phyloP scores from a whole-genome alignment of 2,888 invertebrate genomes.

The Deilephila porcellus region DNA sequence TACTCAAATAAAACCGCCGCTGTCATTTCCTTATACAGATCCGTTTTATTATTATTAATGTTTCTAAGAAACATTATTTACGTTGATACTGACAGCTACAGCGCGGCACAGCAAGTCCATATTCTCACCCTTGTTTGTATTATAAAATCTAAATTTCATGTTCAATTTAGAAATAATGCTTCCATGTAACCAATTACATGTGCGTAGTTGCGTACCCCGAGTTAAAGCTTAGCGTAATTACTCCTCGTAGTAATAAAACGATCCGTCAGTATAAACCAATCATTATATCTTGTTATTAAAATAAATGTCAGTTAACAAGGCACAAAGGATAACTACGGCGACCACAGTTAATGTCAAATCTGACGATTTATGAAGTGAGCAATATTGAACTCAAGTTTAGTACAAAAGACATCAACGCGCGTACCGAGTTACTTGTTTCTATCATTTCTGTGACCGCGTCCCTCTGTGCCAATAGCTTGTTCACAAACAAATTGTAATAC shows the following conservation, averaged over 20 bases:
- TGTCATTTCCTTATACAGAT: slow-evolving; percentile 22
- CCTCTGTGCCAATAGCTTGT: background rate
- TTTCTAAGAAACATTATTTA: slow-evolving; percentile 25
- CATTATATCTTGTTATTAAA: slow-evolving; percentile 53
- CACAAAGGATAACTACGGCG: slow-evolving; percentile 50
- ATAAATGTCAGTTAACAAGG: slow-evolving; percentile 57
- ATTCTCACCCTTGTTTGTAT: slow-evolving; percentile 4
- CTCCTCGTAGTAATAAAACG: slow-evolving; percentile 47
- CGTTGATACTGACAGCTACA: slow-evolving; percentile 1
- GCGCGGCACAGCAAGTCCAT: background rate
- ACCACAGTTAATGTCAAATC: slow-evolving; percentile 43
- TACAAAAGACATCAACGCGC: slow-evolving; percentile 67
- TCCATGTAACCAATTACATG: slow-evolving; percentile 34
- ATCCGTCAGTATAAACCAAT: slow-evolving; percentile 47
- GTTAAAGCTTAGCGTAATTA: slow-evolving; percentile 48
- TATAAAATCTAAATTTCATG: background rate
- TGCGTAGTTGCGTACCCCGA: slow-evolving; percentile 41
- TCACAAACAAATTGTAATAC: background rate
- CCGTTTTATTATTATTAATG: background rate
- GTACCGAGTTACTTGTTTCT: slow-evolving; percentile 9
- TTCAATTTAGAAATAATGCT: slow-evolving; percentile 26
- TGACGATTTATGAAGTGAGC: slow-evolving; percentile 42
- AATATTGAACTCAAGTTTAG: slow-evolving; percentile 36
- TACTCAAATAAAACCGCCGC: background rate
- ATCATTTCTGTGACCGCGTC: background rate